Base-by-base conservation (phyloP, 2,113 vertebrate genomes). In the Megaleporinus macrocephalus region DNA sequence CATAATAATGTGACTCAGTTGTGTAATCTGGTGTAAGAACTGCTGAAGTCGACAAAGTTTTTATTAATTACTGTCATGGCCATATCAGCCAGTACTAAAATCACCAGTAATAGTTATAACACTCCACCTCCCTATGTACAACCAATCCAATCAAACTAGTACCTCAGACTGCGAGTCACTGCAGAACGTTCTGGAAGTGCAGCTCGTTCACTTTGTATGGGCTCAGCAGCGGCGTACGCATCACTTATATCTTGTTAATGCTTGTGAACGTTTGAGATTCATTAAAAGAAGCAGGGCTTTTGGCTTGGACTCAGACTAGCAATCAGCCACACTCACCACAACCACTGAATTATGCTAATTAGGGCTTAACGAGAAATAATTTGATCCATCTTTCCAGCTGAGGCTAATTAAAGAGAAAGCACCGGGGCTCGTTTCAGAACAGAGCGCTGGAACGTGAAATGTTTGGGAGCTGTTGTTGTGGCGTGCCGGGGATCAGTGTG, bases 311-410 rank as follows among this genome's bases (percentile, higher is more conserved):
- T 13, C 57, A 61, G 26, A 61, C 57, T 12, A 61, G 57, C 57
- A 24, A 61, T 61, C 22, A 26, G 57, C 24, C 57, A 13, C 57
- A 24, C n/a, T 26, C 9, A 61, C 57, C 57, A 61, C 57, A 61
- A 61, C 57, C 57, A 61, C 53, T 22, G 53, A 61, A n/a, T 61
- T 61, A 61, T 61, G 57, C 57, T 61, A 61, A 61, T 61, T 61
- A 61, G 24, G 57, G 22, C 57, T 61, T 61, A 26, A 61, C n/a
- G n/a, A 61, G 24, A n/a, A 61, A 61, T 61, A 24, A 26, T 61
- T 61, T 13, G 57, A 26, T 61, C 57, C 57, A 61, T 61, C 57
- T 61, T 61, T 61, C 57, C 57, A 61, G 57, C 57, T 61, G 57
- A 61, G 57, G 22, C 24, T 61, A 61, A 61, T 73, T 53, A 73